Evolutionary conservation across 2,888 invertebrate species (phyloP).

Genomic region (Noctua pronuba): DNA sequence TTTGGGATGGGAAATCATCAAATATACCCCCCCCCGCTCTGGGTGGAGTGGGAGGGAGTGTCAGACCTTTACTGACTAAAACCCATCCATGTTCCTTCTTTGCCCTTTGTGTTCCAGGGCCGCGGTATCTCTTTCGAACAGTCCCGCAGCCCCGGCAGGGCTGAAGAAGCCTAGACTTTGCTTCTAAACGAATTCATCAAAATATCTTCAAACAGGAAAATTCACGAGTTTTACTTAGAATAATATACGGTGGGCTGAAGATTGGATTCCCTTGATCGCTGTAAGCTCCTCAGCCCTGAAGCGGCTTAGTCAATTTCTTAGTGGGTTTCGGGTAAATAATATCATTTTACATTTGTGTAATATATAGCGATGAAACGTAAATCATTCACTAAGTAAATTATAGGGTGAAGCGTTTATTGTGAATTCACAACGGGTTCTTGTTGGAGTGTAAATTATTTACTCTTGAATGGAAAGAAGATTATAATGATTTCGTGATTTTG

Average conservation of each 20-base stretch:
- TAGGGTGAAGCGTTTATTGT: neutral
- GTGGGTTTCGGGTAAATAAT: neutral
- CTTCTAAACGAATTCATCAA: conserved; percentile 37
- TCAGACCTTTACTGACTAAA: too few relatives aligned
- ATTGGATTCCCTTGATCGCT: conserved; percentile 44
- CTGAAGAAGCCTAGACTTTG: conserved; percentile 11
- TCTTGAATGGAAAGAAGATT: neutral
- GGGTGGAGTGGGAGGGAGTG: too few relatives aligned
- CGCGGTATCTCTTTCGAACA: too few relatives aligned
- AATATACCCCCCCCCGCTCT: too few relatives aligned
- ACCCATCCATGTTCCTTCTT: too few relatives aligned
- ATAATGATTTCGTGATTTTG: neutral
- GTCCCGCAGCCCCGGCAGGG: too few relatives aligned
- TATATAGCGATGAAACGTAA: neutral
- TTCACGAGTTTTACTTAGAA: conserved; percentile 13
- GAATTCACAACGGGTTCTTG: neutral
- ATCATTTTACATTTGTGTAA: conserved; percentile 16
- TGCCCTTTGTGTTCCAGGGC: too few relatives aligned
- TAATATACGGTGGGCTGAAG: conserved; percentile 21
- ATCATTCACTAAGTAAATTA: neutral
- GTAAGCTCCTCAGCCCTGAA: neutral
- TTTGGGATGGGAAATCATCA: too few relatives aligned
- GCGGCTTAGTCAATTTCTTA: conserved; percentile 27
- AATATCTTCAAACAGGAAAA: conserved; percentile 24
- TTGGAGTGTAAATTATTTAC: neutral